Percentiles rank a stretch among this genome's conserved stretches.
These are phyloP conservation scores for Bombus consobrinus DNA, from an alignment of 1,140 invertebrate genomes.

Conservation along the genomic window DNA sequence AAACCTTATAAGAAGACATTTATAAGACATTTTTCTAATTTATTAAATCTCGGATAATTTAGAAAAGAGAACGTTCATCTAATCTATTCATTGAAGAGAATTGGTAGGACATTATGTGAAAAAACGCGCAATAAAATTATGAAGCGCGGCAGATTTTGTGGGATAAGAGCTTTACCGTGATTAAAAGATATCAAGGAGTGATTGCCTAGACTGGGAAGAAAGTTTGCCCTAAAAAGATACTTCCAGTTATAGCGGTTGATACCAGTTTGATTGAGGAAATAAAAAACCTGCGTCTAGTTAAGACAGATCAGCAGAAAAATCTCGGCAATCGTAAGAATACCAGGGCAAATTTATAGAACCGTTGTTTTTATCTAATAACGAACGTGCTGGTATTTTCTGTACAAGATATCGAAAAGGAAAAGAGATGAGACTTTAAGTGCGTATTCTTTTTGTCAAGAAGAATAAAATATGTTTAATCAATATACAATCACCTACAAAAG, in stretches of 20 bases:
- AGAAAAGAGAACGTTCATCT: not conserved
- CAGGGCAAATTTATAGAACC: not conserved
- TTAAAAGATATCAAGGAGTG: conserved; percentile 38
- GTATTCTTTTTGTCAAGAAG: too few species aligned
- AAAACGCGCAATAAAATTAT: conserved; percentile 39
- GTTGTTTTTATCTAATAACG: not conserved
- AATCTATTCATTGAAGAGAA: conserved; percentile 4
- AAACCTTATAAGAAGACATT: not conserved
- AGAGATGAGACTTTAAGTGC: too few species aligned
- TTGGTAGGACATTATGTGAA: conserved; percentile 10
- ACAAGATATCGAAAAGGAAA: not conserved
- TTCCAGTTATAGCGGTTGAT: conserved; percentile 36
- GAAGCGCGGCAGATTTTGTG: not conserved
- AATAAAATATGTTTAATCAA: too few species aligned
- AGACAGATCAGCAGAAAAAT: conserved; percentile 26
- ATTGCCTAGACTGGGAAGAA: conserved; percentile 24
- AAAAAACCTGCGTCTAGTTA: conserved; percentile 2
- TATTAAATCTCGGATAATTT: not conserved
- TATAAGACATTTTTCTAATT: not conserved
- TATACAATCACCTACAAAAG: too few species aligned
- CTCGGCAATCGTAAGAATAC: not conserved
- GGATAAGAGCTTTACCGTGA: conserved; percentile 17
- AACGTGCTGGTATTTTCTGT: not conserved
- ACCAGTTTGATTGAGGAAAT: conserved; percentile 36
- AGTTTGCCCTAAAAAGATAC: conserved; percentile 33